phyloP scores from a whole-genome alignment of 2,113 vertebrate species.

The Phaethornis superciliosus region DNA sequence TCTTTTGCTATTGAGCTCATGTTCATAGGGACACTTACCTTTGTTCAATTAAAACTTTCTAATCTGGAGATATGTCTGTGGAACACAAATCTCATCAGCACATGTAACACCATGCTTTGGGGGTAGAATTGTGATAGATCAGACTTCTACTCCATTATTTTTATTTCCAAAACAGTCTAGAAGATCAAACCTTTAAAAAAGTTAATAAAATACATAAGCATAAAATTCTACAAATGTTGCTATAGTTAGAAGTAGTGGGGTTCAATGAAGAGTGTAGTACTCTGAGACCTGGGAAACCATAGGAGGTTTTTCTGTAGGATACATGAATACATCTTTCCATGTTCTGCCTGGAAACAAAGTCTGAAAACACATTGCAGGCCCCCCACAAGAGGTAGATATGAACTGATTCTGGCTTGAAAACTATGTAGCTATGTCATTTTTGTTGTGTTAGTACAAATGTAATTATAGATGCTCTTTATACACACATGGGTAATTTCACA shows the following conservation, averaged over 20 bases:
- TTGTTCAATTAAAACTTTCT: not conserved
- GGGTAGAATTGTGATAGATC: not conserved
- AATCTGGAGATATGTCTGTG: not conserved
- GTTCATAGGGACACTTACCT: not conserved
- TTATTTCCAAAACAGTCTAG: not conserved
- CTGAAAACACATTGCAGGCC: not conserved
- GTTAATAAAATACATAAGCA: not conserved
- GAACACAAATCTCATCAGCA: not conserved
- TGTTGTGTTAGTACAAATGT: not conserved
- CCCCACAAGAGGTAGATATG: not conserved
- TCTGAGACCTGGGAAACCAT: not conserved
- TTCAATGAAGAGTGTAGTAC: not conserved
- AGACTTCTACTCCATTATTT: not conserved
- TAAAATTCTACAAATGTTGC: not conserved
- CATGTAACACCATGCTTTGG: not conserved
- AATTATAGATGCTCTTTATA: conserved; percentile 14
- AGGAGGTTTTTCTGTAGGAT: not conserved
- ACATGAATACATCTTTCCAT: not conserved
- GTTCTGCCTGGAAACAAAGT: accelerated
- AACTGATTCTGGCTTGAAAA: not conserved
- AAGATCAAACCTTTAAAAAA: not conserved
- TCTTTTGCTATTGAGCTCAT: not conserved
- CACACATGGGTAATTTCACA: not conserved
- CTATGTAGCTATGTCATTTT: not conserved
- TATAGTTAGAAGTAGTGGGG: not conserved